Evolutionary conservation across 2,113 vertebrate genomes (phyloP), one percentile per base, ranked within the genome.

Genomic region (Sinocyclocheilus anophthalmus): DNA sequence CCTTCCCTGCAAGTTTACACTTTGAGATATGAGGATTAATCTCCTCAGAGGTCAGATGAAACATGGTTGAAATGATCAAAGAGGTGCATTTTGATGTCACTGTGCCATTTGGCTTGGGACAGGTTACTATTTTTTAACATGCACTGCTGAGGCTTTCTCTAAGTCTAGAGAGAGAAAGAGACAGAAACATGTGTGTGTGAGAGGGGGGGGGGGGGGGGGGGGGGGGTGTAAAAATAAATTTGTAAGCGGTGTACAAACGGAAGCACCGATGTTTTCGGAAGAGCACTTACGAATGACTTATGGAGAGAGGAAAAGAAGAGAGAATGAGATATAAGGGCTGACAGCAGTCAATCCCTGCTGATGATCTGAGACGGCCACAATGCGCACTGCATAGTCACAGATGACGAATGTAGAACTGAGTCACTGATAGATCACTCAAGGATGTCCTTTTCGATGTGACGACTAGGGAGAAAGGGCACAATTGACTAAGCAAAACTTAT

Each of bases 221-320:
- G 48, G 45, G 45, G 45, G 45, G 0, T 55, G 26, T 77, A 26
- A 53, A 53, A 77, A 26, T 9, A 50, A 61, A 6, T 45, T 37
- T 73, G 70, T 16, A 69, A 30, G 57, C 6, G 57, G 57, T 0
- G 16, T 30, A 55, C 14, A 18, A 53, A 77, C 3, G 14, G 75
- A 55, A 53, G 26, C 48, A 55, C 24, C 55, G 76, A 77, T 77
- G 76, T 77, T 77, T 77, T 77, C 20, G 0, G 70, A n/a, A 22
- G 9, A 39, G 37, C 37, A 73, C 37, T 73, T 73, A 26, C 26
- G 26, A 26, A 26, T 26, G 26, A 26, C 26, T 26, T 26, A 26
- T 30, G 26, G 48, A 55, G 3, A 30, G 24, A 12, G 48, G n/a
- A 1, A 77, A 53, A 55, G 48, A 18, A 55, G 26, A 53, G 24